phyloP scores from a whole-genome alignment of 2,888 invertebrate genomes.

The Zygaena filipendulae region DNA sequence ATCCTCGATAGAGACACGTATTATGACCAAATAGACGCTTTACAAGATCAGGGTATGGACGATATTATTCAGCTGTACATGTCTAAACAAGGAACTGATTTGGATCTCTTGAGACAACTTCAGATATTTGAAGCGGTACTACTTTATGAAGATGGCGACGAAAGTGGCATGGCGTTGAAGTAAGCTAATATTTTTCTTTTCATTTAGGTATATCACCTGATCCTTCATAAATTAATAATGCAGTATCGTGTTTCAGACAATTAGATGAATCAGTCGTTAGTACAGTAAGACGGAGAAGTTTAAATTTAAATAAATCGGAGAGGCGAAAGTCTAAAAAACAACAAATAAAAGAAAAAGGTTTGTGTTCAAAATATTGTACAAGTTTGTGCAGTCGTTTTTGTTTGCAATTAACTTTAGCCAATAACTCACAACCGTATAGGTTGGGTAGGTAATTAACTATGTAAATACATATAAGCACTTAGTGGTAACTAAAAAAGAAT shows the following conservation, averaged over 20 bases:
- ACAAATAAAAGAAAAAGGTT: slow-evolving; percentile 79
- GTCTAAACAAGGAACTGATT: slow-evolving; percentile 91
- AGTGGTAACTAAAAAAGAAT: too few species aligned
- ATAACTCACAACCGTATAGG: too few species aligned
- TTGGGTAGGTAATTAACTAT: too few species aligned
- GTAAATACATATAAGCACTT: too few species aligned
- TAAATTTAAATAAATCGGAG: slow-evolving; percentile 66
- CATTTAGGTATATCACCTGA: too few species aligned
- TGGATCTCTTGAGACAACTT: slow-evolving; percentile 92
- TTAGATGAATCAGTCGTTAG: slow-evolving; percentile 77
- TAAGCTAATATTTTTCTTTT: slow-evolving; percentile 26
- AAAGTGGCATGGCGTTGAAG: slow-evolving; percentile 69
- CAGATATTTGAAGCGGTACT: slow-evolving; percentile 96
- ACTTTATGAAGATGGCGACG: slow-evolving; percentile 84
- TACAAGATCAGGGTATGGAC: slow-evolving; percentile 95
- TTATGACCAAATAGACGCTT: slow-evolving; percentile 95
- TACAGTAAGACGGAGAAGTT: slow-evolving; percentile 71
- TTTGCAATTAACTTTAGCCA: too few species aligned
- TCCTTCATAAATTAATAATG: too few species aligned
- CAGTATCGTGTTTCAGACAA: too few species aligned
- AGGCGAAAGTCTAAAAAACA: slow-evolving; percentile 77
- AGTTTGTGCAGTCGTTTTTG: too few species aligned
- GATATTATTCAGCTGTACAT: slow-evolving; percentile 87
- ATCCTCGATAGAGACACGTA: slow-evolving; percentile 96
- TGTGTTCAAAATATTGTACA: slow-evolving; percentile 2